Evolutionary conservation across 2,113 vertebrate genomes (phyloP), one percentile per base, ranked within the genome.

Genomic region (Chionomys nivalis): DNA sequence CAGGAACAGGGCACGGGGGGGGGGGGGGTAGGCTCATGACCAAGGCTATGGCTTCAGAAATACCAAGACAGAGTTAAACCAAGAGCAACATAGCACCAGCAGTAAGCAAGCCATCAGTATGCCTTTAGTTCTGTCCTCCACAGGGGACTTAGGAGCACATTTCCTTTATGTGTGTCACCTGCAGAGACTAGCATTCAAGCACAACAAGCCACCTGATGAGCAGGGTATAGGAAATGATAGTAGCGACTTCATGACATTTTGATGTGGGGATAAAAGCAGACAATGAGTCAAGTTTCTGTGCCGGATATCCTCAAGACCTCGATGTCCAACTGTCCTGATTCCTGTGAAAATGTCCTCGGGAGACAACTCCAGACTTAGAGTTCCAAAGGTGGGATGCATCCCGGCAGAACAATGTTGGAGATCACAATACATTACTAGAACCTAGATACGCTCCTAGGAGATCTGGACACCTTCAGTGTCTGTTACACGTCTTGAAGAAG

Each of bases 11-110:
- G n/a, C n/a, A n/a, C n/a, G n/a, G n/a, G n/a, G n/a, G n/a, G n/a
- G 44, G 42, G n/a, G 72, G n/a, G 66, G n/a, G 2, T 17, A 68
- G n/a, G 88, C 96, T 91, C 33, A 49, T 94, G 33, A 65, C 31
- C 91, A 10, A 81, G 52, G 49, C 77, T 73, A 70, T 73, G 26
- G 7, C 77, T 96, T 97, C 7, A 96, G 70, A 87, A 95, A 94
- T 78, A 85, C 63, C 65, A 82, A 90, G 68, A 26, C 26, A 96
- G 86, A 92, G 94, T 86, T 77, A 61, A 92, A 96, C 70, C 90
- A 96, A 42, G 73, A 97, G 13, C 88, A 92, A 90, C 94, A 92
- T 42, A 44, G 66, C 91, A 82, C 96, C 97, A 96, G 94, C 97
- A 92, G 86, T 55, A 91, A 96, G 61, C 3, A 70, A 68, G 97